Evolutionary conservation across 2,888 invertebrate genomes (phyloP), one percentile per base, ranked within the genome.

Genomic region (Ormia ochracea): DNA sequence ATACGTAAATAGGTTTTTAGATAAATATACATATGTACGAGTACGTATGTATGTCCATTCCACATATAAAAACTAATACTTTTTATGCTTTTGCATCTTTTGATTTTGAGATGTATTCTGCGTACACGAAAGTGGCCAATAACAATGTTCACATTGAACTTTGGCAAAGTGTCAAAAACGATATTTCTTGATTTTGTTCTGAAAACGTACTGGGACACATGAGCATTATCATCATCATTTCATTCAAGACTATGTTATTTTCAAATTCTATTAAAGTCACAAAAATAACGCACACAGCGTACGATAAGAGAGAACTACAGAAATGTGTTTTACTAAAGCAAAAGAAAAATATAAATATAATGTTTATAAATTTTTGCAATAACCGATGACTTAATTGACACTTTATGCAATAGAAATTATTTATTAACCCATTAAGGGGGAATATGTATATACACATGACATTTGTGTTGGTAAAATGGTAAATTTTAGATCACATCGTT

Each of bases 161-260:
- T 86, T 87, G 87, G 87, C 87, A 87, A 83, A 83, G 66, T 84
- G 81, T 84, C 87, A 87, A 85, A 81, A 84, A 81, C 43, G 23
- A 70, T 77, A 17, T 76, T 76, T 23, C 38, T 54, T 74, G 17
- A 74, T 63, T 36, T 63, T 70, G 45, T 14, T 43, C 14, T 14
- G 23, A 65, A 61, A 59, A 23, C 14, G 12, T 43, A 31, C 54
- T 56, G 65, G 28, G 43, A 50, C 58, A 72, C 36, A 36, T 54
- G 56, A 65, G 31, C 58, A 45, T 38, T 21, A 41, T 41, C 56
- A 48, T 56, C 23, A n/a, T 54, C 45, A 68, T 68, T 6, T 17
- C 43, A 38, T 59, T 61, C 43, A 26, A 78, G 56, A 66, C 48
- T 58, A 63, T 43, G 48, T 36, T n/a, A 45, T 41, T 70, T 33